Conservation (phyloP, 1,140 invertebrate species). For the Chelonus insularis region DNA sequence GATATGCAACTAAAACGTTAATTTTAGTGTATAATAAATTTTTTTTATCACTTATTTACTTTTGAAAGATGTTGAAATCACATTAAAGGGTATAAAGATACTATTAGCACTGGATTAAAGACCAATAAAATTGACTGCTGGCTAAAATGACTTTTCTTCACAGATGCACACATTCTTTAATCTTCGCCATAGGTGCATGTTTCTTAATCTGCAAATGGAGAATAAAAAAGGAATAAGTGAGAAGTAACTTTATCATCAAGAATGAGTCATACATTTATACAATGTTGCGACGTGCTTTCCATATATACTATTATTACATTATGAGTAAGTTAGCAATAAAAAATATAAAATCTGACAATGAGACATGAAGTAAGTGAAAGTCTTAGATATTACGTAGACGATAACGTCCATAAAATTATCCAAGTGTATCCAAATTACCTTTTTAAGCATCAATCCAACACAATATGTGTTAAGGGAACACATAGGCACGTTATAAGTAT, state of each 20-base stretch:
- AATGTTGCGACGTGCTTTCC: background rate
- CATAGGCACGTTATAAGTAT: background rate
- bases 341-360: slow-evolving; percentile 4
- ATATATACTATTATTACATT: background rate
- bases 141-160: background rate
- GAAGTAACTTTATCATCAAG: slow-evolving; percentile 19
- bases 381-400: background rate
- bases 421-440: slow-evolving; percentile 8
- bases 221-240: slow-evolving; percentile 15
- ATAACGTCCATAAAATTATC: background rate
- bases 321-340: background rate
- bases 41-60: too few species aligned
- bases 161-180: background rate
- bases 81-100: background rate
- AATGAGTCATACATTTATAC: slow-evolving; percentile 18
- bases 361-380: slow-evolving; percentile 17
- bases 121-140: background rate
- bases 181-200: background rate
- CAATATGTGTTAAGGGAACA: background rate
- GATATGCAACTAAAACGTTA: too few species aligned
- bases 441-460: background rate
- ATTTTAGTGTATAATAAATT: too few species aligned
- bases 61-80: too few species aligned
- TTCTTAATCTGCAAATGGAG: slow-evolving; percentile 17
- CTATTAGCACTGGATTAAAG: background rate